Conservation (phyloP, 2,113 vertebrate genomes). For the Camelus bactrianus region DNA sequence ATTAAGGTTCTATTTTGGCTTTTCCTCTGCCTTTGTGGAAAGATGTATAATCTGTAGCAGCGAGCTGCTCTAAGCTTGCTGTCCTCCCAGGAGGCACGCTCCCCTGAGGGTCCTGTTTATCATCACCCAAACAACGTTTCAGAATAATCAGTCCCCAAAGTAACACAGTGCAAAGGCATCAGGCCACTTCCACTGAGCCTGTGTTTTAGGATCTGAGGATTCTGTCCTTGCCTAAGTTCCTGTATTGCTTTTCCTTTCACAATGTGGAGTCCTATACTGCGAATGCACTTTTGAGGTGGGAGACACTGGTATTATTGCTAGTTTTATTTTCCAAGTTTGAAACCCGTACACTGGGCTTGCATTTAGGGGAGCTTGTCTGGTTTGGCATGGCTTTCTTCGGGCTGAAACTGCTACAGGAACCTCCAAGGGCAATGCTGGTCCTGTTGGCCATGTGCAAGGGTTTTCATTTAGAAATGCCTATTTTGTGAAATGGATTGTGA, state of each 20-base stretch:
- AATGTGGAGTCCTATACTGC: neutral
- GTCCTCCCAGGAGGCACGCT: conserved; percentile 20
- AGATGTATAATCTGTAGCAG: rapidly evolving
- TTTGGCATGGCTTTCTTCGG: neutral
- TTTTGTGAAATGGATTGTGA: neutral
- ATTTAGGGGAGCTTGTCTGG: neutral
- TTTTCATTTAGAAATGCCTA: neutral
- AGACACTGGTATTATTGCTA: rapidly evolving
- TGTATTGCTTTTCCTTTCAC: neutral
- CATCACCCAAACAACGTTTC: neutral
- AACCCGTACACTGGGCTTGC: neutral
- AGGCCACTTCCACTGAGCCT: neutral
- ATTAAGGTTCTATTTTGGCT: neutral
- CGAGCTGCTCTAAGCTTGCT: neutral
- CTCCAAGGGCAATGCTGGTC: neutral
- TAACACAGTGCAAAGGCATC: neutral
- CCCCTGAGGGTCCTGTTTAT: neutral
- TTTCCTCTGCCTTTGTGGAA: neutral
- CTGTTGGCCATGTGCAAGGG: neutral
- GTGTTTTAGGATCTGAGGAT: neutral
- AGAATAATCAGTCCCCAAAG: conserved; percentile 40
- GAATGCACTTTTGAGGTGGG: neutral
- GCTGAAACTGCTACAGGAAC: neutral
- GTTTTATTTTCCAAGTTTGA: neutral
- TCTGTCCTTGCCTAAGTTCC: neutral